Base-by-base conservation (phyloP, 2,113 vertebrate species). In the Rhizomys pruinosus region DNA sequence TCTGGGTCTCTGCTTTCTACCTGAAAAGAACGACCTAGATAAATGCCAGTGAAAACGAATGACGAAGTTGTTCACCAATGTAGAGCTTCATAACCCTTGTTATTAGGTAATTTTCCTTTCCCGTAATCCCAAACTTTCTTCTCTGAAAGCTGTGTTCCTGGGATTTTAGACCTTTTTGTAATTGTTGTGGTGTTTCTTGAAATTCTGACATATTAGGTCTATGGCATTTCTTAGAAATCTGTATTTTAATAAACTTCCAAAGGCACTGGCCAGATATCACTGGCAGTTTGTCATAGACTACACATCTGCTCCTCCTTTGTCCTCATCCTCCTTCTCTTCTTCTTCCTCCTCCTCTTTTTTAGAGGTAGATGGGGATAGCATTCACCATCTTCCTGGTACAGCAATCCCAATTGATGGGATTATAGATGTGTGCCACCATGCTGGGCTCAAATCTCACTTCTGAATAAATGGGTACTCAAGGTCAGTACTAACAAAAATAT, bases 1-100 rank as follows among this genome's bases (percentile, higher is more conserved):
- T 89, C 73, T 66, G 37, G 85, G 16, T 71, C 19, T 79, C 57
- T 93, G 34, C 11, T 91, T 89, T 39, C 85, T 82, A 80, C 69
- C 5, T 73, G 47, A 85, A 93, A 90, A 84, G 17, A 76, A 77
- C 73, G 84, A 59, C 42, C 20, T 44, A 55, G 37, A 76, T 39
- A 44, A 19, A 7, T 74, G 25, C 78, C 57, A 81, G n/a, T 34
- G 11, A 94, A 93, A 61, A 89, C 82, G 25, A 80, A 29, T 86
- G 34, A 20, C 77, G 20, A 72, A 25, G 8, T 3, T 79, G 29
- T 37, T 44, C 73, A 91, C 57, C 63, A 61, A n/a, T 85, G 32
- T 52, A 34, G 15, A 66, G 13, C 42, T 12, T 55, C 66, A n/a
- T 37, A 92, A 2, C 39, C 15, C 85, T 29, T 90, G 11, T 79